Evolutionary conservation across 2,888 invertebrate species (phyloP).

Genomic region (Chromoteleia sp.): DNA sequence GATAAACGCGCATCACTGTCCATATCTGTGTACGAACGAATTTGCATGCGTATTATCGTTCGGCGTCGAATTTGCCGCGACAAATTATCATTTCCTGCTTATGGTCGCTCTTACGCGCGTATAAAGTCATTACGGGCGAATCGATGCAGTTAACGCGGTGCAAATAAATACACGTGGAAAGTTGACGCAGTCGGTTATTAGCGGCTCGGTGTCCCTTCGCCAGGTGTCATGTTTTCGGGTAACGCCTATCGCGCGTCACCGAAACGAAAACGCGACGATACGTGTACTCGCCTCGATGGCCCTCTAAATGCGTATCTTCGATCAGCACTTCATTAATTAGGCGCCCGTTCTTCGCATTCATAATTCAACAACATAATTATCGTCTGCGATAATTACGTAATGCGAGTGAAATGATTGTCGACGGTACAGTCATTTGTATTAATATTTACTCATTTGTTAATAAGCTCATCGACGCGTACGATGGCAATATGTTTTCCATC

Average conservation of each 20-base stretch:
- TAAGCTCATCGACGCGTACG: conserved; percentile 18
- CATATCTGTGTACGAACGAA: conserved; percentile 30
- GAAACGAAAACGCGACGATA: conserved; percentile 18
- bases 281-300: conserved; percentile 2
- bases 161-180: conserved; percentile 51
- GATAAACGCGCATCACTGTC: conserved; percentile 39
- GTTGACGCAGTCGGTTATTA: conserved; percentile 46
- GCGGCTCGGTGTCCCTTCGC: conserved; percentile 42
- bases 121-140: conserved; percentile 57
- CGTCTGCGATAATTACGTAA: conserved; percentile 50
- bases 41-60: conserved; percentile 59
- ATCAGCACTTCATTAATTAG: conserved; percentile 64
- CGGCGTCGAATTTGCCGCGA: conserved; percentile 52
- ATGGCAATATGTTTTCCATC: not conserved
- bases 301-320: conserved; percentile 54
- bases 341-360: conserved; percentile 39
- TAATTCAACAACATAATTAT: conserved; percentile 52
- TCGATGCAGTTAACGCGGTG: conserved; percentile 50
- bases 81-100: conserved; percentile 71
- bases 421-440: conserved; percentile 24
- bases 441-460: conserved; percentile 27
- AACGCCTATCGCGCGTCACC: conserved; percentile 27
- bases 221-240: conserved; percentile 63
- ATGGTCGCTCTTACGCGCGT: conserved; percentile 56
- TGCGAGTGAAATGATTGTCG: conserved; percentile 51